Evolutionary conservation across 2,888 invertebrate genomes (phyloP).

Genomic region (Cantharis lateralis): DNA sequence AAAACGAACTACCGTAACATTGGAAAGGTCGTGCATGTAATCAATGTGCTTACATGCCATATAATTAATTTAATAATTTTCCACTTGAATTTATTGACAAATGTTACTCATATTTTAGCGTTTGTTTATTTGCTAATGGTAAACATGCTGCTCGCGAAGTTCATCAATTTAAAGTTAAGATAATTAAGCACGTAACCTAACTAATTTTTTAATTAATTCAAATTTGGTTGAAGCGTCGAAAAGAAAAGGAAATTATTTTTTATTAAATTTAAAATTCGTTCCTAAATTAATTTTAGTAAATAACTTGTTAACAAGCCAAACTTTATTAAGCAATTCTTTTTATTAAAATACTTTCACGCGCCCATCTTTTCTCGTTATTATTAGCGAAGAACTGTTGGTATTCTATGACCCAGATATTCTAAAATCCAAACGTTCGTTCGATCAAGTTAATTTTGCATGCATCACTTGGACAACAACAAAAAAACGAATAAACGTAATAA

Average conservation of each 20-base stretch:
- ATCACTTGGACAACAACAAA: not conserved
- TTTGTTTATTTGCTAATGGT: not conserved
- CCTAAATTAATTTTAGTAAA: not conserved
- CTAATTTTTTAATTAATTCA: not conserved
- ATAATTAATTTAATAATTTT: not conserved
- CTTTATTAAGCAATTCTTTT: not conserved
- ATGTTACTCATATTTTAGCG: not conserved
- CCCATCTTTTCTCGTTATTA: constrained; percentile 36
- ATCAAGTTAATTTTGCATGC: constrained; percentile 8
- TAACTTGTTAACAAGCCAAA: not conserved
- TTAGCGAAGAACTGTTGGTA: constrained; percentile 37
- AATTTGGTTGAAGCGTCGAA: not conserved
- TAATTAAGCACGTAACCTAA: not conserved
- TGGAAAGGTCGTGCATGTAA: constrained; percentile 15
- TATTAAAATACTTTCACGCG: constrained; percentile 26
- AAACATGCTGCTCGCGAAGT: not conserved
- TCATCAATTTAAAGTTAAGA: not conserved
- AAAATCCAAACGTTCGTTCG: constrained; percentile 7
- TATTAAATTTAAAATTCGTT: not conserved
- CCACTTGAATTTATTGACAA: not conserved
- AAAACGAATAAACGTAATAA: not conserved
- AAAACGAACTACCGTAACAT: not conserved
- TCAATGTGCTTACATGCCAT: not conserved
- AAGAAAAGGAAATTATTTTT: not conserved
- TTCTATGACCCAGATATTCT: constrained; percentile 40